Conservation (phyloP, 2,113 vertebrate species). For the Macheiramphus alcinus region DNA sequence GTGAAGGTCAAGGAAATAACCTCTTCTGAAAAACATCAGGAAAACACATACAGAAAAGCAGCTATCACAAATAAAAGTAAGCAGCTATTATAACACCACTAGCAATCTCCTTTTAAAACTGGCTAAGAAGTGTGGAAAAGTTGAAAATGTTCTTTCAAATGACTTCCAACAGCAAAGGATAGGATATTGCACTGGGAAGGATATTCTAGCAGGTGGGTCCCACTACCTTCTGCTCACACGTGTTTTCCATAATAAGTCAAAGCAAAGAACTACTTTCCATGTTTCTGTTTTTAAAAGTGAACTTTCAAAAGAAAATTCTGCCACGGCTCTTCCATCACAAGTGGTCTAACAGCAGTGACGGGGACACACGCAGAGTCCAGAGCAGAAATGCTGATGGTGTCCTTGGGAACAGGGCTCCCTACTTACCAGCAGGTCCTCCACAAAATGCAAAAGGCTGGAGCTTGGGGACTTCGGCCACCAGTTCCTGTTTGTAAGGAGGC, state of each 20-base stretch:
- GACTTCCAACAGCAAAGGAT: neutral
- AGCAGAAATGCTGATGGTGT: neutral
- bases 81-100: neutral
- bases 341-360: neutral
- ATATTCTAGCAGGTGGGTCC: neutral
- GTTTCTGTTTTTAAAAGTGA: neutral
- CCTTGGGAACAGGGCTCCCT: neutral
- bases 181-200: neutral
- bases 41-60: neutral
- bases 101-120: neutral
- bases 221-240: neutral
- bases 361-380: fast-evolving
- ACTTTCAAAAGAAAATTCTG: neutral
- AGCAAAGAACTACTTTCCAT: neutral
- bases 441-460: neutral
- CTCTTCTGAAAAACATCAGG: neutral
- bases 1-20: neutral
- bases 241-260: neutral
- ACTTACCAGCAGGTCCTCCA: neutral
- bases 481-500: neutral
- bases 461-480: neutral
- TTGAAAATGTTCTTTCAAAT: neutral
- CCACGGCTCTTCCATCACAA: neutral
- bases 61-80: neutral
- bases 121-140: neutral